Conservation (phyloP, 2,797 vertebrate genomes). For the Centropyge bicolor region DNA sequence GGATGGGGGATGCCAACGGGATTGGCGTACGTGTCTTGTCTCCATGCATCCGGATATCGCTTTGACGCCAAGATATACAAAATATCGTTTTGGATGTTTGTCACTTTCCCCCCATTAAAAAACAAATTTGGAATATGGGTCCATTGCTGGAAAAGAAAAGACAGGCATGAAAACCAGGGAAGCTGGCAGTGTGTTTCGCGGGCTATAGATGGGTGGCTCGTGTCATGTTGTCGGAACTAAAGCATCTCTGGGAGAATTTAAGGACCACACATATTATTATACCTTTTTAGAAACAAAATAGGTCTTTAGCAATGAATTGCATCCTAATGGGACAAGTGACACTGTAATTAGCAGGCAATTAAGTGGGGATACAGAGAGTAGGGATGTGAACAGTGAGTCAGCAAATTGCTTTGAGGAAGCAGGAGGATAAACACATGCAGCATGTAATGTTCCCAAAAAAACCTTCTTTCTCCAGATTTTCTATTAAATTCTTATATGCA, state of each 20-base stretch:
- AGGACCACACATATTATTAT: constrained; percentile 43
- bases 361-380: constrained; percentile 38
- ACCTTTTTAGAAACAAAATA: constrained; percentile 60
- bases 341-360: constrained; percentile 67
- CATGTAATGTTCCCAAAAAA: constrained; percentile 32
- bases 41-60: constrained; percentile 39
- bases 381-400: constrained; percentile 58
- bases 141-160: constrained; percentile 14
- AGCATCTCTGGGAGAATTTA: constrained; percentile 28
- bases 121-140: constrained; percentile 41
- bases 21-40: constrained; percentile 29
- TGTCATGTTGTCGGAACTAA: constrained; percentile 35
- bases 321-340: constrained; percentile 58
- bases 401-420: constrained; percentile 37
- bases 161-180: constrained; percentile 17
- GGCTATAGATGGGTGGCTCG: constrained; percentile 33
- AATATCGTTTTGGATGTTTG: constrained; percentile 53
- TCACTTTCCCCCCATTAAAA: constrained; percentile 10
- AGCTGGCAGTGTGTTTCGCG: constrained; percentile 9
- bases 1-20: constrained; percentile 39
- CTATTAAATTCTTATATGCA: background rate
- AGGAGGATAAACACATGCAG: constrained; percentile 42
- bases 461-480: background rate
- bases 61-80: constrained; percentile 55
- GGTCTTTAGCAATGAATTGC: constrained; percentile 44